A percentile compares a stretch with the other conserved stretches of the same genome.
phyloP scores from a whole-genome alignment of 2,888 invertebrate species.

The Pteria penguin region DNA sequence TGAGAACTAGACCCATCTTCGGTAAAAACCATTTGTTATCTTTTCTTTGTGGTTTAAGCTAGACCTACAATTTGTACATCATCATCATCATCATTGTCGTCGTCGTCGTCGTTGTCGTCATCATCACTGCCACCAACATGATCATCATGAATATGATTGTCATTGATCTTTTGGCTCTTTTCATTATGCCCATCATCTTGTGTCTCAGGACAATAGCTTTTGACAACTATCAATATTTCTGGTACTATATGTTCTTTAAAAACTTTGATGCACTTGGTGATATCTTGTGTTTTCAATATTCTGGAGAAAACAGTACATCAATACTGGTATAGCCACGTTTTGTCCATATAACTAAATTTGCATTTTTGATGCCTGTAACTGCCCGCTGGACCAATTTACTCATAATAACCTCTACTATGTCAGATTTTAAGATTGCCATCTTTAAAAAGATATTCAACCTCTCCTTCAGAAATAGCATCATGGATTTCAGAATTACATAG shows the following conservation, averaged over 20 bases:
- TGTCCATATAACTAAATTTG: constrained; percentile 30
- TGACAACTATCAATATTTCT: constrained; percentile 18
- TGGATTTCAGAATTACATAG: neutral
- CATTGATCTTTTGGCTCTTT: too few relatives aligned
- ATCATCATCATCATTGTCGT: too few relatives aligned
- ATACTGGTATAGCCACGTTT: neutral
- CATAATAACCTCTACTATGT: constrained; percentile 22
- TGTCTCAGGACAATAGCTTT: too few relatives aligned
- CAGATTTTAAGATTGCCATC: neutral
- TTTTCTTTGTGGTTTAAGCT: too few relatives aligned
- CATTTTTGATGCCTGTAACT: neutral
- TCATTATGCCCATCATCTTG: too few relatives aligned
- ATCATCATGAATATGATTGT: too few relatives aligned
- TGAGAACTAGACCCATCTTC: too few relatives aligned
- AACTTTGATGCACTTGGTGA: neutral
- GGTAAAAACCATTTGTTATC: too few relatives aligned
- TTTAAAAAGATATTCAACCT: constrained; percentile 2
- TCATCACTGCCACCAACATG: too few relatives aligned
- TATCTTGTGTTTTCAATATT: constrained; percentile 9
- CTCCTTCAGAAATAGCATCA: neutral
- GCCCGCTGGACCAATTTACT: constrained; percentile 26
- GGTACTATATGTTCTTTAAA: constrained; percentile 5
- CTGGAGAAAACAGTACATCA: neutral
- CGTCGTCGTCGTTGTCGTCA: too few relatives aligned
- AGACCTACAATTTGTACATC: too few relatives aligned